Conservation (phyloP, 1,140 invertebrate genomes). For the Drosophila auraria region DNA sequence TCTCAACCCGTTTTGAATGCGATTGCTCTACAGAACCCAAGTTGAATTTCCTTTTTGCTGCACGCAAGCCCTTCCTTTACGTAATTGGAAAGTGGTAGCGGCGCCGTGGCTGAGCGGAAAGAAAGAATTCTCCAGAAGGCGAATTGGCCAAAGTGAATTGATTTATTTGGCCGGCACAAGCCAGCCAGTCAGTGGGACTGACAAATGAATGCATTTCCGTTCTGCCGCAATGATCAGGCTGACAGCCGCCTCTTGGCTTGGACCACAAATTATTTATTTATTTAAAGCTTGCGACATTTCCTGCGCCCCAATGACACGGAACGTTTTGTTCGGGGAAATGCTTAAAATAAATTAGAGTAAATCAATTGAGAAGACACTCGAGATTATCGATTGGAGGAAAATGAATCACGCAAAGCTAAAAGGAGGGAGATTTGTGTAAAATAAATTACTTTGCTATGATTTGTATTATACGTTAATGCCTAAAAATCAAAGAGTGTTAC, state of each 20-base stretch:
- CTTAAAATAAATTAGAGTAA: conserved; percentile 41
- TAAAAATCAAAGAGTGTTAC: too few species aligned
- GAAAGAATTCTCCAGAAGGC: conserved; percentile 19
- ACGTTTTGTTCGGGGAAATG: conserved; percentile 39
- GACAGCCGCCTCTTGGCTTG: conserved; percentile 46
- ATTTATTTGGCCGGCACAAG: conserved; percentile 65
- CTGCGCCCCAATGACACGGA: conserved; percentile 47
- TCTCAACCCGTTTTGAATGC: conserved; percentile 15
- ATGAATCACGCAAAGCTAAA: conserved; percentile 4
- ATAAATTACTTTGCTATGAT: not conserved
- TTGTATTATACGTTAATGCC: too few species aligned
- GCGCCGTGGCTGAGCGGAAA: not conserved
- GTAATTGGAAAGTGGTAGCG: conserved; percentile 74
- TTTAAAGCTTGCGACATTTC: conserved; percentile 52
- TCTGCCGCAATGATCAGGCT: conserved; percentile 44
- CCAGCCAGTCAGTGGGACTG: conserved; percentile 22
- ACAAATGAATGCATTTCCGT: conserved; percentile 78
- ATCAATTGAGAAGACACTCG: conserved; percentile 27
- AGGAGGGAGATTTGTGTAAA: not conserved
- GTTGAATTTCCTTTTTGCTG: conserved; percentile 59
- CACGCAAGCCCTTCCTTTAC: conserved; percentile 69
- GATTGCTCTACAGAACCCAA: conserved; percentile 18
- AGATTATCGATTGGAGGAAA: conserved; percentile 32
- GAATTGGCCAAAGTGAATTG: conserved; percentile 57
- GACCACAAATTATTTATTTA: conserved; percentile 37